phyloP scores from a whole-genome alignment of 2,888 invertebrate species.

The Microplitis deprimator region DNA sequence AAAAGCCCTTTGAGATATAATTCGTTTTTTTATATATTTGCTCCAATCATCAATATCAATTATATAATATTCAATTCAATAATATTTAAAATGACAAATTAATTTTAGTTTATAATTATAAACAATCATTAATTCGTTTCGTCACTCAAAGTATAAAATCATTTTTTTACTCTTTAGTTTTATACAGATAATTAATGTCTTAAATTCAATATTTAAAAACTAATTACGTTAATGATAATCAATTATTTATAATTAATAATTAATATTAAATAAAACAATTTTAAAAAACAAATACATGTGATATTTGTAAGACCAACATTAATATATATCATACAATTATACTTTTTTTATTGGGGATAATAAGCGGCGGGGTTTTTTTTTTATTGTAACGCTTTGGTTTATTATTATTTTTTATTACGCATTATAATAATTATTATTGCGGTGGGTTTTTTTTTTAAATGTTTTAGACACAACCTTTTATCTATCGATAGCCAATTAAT shows the following conservation, averaged over 20 bases:
- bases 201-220: no score
- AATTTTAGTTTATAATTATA: neutral
- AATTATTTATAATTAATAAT: neutral
- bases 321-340: constrained; percentile 31
- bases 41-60: neutral
- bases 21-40: neutral
- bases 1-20: neutral
- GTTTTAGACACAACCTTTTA: constrained; percentile 1
- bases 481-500: constrained; percentile 16
- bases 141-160: constrained; percentile 32
- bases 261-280: neutral
- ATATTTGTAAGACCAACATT: constrained; percentile 15
- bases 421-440: constrained; percentile 5
- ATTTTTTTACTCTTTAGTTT: constrained; percentile 13
- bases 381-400: constrained; percentile 35
- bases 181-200: constrained; percentile 30
- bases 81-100: neutral
- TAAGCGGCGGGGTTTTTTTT: constrained; percentile 27
- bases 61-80: neutral
- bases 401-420: constrained; percentile 25
- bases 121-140: neutral
- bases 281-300: constrained; percentile 20
- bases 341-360: constrained; percentile 19
- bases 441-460: neutral
- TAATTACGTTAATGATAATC: neutral